Evolutionary conservation across 92 coral and sea anemone genomes (phyloP).

Genomic region (Porites lobata): DNA sequence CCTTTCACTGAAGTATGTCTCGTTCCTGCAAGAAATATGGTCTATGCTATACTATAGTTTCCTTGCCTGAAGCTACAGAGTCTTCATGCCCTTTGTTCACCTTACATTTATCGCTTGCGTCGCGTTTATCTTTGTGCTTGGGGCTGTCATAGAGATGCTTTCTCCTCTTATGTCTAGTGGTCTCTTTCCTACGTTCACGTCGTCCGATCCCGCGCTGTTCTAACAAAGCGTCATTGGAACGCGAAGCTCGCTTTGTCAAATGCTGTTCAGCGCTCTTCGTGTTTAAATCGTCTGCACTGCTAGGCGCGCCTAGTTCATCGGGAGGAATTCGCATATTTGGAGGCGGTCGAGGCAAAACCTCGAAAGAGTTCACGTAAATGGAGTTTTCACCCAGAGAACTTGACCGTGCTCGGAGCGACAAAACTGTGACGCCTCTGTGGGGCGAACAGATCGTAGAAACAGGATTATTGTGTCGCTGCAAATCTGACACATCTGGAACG

Average conservation of each 20-base stretch:
- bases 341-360: slow-evolving; percentile 49
- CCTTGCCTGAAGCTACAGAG: slow-evolving; percentile 15
- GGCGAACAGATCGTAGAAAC: slow-evolving; percentile 1
- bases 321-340: slow-evolving; percentile 36
- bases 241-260: slow-evolving; percentile 6
- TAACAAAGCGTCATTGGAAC: not conserved
- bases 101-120: slow-evolving; percentile 3
- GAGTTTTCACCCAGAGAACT: slow-evolving; percentile 40
- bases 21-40: no score
- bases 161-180: slow-evolving; percentile 12
- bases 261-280: not conserved
- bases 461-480: not conserved
- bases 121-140: not conserved
- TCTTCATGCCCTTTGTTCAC: slow-evolving; percentile 7
- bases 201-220: not conserved
- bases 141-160: not conserved
- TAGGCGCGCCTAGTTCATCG: slow-evolving; percentile 1
- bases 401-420: slow-evolving; percentile 33
- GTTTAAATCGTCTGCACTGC: slow-evolving; percentile 2
- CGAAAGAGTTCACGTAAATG: slow-evolving; percentile 51
- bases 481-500: not conserved
- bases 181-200: not conserved
- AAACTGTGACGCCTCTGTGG: not conserved
- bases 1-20: no score
- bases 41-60: slow-evolving; percentile 18